Base-by-base conservation (phyloP, 92 coral and sea anemone species). In the Galaxea fascicularis region DNA sequence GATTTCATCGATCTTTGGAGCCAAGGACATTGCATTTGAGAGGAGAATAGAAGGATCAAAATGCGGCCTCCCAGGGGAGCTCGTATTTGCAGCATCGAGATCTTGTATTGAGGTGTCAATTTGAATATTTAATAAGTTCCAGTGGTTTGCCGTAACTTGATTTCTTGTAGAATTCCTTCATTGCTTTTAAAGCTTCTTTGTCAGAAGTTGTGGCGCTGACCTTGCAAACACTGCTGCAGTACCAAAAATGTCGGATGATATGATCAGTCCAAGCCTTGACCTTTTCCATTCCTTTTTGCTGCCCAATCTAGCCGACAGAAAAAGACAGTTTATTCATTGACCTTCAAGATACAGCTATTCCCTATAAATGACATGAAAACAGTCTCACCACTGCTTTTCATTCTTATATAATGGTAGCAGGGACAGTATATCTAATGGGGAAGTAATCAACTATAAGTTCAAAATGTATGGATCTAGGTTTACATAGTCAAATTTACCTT, bases 151-250 rank as follows among this genome's bases (percentile, higher is more conserved):
- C n/a, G n/a, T n/a, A n/a, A n/a, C n/a, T n/a, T n/a, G n/a, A n/a
- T n/a, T n/a, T n/a, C n/a, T n/a, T n/a, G n/a, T 52, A 5, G 58
- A 8, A 6, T 82, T 71, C 88, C 54, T 74, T 83, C 82, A 83
- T 83, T 39, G 65, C 22, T 35, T 73, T 47, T 58, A 83, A 74
- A 22, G 88, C 88, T 31, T 83, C 88, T 29, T 39, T 81, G 63
- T 83, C 88, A 24, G 88, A 83, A 22, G 78, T 83, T 6, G 88
- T 72, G 21, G 62, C 82, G 21, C 49, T 74, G 29, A 18, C 12
- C 35, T 73, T 73, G 82, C 88, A 83, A 45, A 45, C 88, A 73
- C 88, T 74, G 46, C 80, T 56, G 71, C 88, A 83, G 59, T 73
- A 73, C 88, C 82, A 83, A 65, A 82, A 83, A 60, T 83, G 88